These are phyloP conservation scores for Nerophis lumbriciformis DNA, from an alignment of 2,113 vertebrate genomes.

Conservation along the genomic window DNA sequence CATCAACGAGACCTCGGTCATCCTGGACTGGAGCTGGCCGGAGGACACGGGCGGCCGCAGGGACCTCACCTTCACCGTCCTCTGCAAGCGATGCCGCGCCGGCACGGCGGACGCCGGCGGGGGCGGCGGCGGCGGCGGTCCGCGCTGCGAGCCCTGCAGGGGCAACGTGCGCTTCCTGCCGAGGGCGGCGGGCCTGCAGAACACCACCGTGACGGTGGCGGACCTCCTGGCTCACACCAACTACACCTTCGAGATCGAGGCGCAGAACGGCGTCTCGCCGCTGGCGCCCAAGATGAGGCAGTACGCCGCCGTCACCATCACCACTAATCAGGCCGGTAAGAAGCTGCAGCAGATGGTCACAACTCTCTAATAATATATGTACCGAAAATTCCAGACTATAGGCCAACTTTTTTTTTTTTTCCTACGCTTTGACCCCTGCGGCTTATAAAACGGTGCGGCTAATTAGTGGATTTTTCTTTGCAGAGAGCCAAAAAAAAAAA, in stretches of 20 bases:
- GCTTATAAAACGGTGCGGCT: too few species aligned
- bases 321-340: constrained; percentile 96
- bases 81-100: constrained; percentile 87
- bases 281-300: constrained; percentile 77
- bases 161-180: constrained; percentile 87
- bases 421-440: too few species aligned
- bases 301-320: constrained; percentile 91
- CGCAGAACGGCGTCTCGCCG: constrained; percentile 85
- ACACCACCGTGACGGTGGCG: constrained; percentile 89
- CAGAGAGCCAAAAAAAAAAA: too few species aligned
- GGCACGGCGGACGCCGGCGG: constrained; percentile 16
- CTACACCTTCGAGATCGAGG: constrained; percentile 97
- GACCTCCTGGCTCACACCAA: constrained; percentile 95
- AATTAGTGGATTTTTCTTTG: too few species aligned
- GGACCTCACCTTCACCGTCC: constrained; percentile 87
- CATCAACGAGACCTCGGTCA: constrained; percentile 97
- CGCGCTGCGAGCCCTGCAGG: constrained; percentile 82
- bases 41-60: constrained; percentile 88
- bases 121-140: constrained; percentile 37
- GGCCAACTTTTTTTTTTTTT: too few species aligned
- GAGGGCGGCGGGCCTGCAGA: constrained; percentile 80
- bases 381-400: too few species aligned
- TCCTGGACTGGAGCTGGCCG: constrained; percentile 97
- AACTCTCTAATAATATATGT: too few species aligned
- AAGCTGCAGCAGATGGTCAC: not conserved